Conservation (phyloP, 2,113 vertebrate species). For the Sigmodon hispidus region DNA sequence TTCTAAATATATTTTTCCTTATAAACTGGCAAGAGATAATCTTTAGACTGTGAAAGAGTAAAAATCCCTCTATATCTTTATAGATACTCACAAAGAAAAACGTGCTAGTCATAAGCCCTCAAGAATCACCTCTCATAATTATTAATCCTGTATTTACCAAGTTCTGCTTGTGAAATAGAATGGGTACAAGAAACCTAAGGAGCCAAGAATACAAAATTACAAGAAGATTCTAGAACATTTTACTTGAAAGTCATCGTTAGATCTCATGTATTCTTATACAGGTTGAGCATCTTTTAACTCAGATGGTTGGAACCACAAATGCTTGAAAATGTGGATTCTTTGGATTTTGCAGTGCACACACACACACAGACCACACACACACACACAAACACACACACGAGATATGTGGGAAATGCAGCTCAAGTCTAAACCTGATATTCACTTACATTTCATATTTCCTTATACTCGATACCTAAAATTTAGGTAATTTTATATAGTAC, state of each 20-base stretch:
- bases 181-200: neutral
- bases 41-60: neutral
- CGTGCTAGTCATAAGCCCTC: neutral
- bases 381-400: neutral
- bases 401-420: neutral
- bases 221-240: neutral
- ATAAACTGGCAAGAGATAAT: neutral
- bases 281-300: neutral
- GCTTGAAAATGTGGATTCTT: neutral
- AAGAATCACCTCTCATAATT: neutral
- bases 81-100: constrained; percentile 10
- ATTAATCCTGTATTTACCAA: constrained; percentile 20
- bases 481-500: neutral
- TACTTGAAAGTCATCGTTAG: neutral
- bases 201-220: constrained; percentile 39
- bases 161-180: constrained; percentile 51
- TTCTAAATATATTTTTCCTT: neutral
- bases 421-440: neutral
- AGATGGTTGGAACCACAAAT: neutral
- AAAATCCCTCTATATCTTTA: neutral
- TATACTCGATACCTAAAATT: neutral
- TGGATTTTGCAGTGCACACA: neutral
- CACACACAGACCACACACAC: neutral
- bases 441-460: neutral
- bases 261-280: neutral